Base-by-base conservation (phyloP, 2,113 vertebrate species). In the Zosterops lateralis region DNA sequence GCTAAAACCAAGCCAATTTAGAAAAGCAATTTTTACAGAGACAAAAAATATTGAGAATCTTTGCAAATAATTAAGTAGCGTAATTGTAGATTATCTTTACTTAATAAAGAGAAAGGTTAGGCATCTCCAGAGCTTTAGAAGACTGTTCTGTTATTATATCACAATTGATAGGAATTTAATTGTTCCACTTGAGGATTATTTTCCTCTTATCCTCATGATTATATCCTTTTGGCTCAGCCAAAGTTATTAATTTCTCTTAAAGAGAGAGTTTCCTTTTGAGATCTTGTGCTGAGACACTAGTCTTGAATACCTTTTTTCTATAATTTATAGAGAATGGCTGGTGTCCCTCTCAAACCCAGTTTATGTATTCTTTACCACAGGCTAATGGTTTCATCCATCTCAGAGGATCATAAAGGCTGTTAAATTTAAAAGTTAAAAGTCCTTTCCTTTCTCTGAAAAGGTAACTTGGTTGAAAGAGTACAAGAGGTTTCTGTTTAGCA, bases 101-200 rank as follows among this genome's bases (percentile, higher is more conserved):
- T 96, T 96, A 91, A 92, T 75, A 95, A 81, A 93, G 77, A 83
- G 78, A 92, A 95, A 97, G 88, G 45, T 82, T 95, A 88, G 34
- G 73, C 61, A 81, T 88, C 95, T 82, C 90, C 78, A 79, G 67
- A 88, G 71, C 74, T 96, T 74, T 94, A 87, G 56, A 87, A 93
- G 51, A 79, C 68, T 80, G 21, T 58, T 91, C 54, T 83, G 51
- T 91, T 76, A 89, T 79, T 95, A 81, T 92, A 61, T 84, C 58
- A 14, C 29, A 95, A 91, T 47, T 93, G 72, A 97, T 96, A 48
- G 31, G 82, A 96, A 95, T 96, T 96, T 96, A 97, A 96, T 96
- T 91, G 84, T 88, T 88, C 73, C 64, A 84, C 94, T 95, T 92
- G 84, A 93, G 85, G 34, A 89, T 95, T 96, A 94, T 94, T 96